Evolutionary conservation across 2,113 vertebrate species (phyloP).

Genomic region (Lichenostomus cassidix): DNA sequence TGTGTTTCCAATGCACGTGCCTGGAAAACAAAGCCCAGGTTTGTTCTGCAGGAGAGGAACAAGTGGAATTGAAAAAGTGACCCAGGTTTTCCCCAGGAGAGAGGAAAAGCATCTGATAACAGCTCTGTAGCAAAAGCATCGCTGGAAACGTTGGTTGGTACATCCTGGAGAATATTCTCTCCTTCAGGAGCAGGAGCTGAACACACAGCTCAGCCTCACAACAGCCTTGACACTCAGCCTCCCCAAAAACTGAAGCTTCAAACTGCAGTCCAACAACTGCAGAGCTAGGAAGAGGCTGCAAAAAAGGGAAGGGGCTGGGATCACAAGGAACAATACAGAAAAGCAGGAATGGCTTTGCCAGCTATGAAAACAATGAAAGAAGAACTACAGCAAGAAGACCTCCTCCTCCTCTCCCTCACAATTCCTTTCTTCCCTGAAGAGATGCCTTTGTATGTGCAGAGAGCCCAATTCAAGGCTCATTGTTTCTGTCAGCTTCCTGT

Average conservation of each 20-base stretch:
- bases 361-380: constrained; percentile 9
- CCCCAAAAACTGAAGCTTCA: background rate
- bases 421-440: constrained; percentile 27
- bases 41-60: background rate
- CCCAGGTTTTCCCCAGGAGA: background rate
- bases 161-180: background rate
- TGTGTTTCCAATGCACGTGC: constrained; percentile 85
- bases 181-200: background rate
- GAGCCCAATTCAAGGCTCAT: constrained; percentile 56
- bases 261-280: background rate
- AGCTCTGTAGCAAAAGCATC: background rate
- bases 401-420: constrained; percentile 5
- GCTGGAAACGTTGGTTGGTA: background rate
- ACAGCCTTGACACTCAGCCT: background rate
- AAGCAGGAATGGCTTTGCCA: constrained; percentile 32
- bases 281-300: background rate
- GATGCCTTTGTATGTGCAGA: constrained; percentile 32
- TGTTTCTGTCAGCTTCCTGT: constrained; percentile 74
- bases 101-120: background rate
- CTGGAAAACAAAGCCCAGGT: constrained; percentile 64
- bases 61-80: background rate
- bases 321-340: constrained; percentile 15
- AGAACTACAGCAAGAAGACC: constrained; percentile 36
- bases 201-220: background rate
- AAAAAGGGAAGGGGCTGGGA: background rate